These are phyloP conservation scores for Coelinius sp. DNA, from an alignment of 2,888 invertebrate species.

Conservation along the genomic window DNA sequence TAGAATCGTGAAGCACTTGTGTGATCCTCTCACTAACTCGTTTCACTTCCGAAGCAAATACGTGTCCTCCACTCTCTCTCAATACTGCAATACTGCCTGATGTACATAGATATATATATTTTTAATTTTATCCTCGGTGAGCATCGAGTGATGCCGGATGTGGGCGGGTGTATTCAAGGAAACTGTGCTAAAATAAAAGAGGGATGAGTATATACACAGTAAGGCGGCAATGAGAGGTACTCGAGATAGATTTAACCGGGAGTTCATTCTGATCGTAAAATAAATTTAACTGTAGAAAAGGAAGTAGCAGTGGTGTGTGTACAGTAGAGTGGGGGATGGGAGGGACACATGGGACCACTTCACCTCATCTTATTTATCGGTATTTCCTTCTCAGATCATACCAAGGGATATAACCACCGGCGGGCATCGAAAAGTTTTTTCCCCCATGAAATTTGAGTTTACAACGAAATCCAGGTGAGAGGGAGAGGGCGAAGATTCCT, in stretches of 20 bases:
- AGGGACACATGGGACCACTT: conserved; percentile 45
- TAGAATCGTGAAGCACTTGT: conserved; percentile 26
- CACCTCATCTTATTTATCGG: conserved; percentile 45
- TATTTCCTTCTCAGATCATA: conserved; percentile 49
- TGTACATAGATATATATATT: not conserved
- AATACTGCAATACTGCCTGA: not conserved
- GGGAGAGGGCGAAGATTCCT: not conserved
- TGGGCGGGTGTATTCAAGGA: conserved; percentile 36
- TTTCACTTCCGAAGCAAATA: conserved; percentile 20
- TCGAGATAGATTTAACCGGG: conserved; percentile 33
- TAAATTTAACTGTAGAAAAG: conserved; percentile 43
- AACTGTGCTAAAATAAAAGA: conserved; percentile 21
- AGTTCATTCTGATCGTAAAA: conserved; percentile 45
- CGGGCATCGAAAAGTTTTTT: conserved; percentile 34
- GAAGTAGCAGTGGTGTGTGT: conserved; percentile 12
- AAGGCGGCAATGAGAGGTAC: conserved; percentile 15
- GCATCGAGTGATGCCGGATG: conserved; percentile 41
- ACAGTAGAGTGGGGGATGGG: not conserved
- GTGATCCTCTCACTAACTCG: conserved; percentile 27
- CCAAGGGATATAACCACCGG: conserved; percentile 42
- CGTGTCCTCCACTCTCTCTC: not conserved
- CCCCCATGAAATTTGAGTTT: not conserved
- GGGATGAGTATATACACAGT: conserved; percentile 11
- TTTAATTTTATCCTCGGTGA: conserved; percentile 23
- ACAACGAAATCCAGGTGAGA: not conserved